Evolutionary conservation across 64 coral and sea anemone genomes (phyloP), one percentile per base, ranked within the genome.

Genomic region (Montipora efflorescens): DNA sequence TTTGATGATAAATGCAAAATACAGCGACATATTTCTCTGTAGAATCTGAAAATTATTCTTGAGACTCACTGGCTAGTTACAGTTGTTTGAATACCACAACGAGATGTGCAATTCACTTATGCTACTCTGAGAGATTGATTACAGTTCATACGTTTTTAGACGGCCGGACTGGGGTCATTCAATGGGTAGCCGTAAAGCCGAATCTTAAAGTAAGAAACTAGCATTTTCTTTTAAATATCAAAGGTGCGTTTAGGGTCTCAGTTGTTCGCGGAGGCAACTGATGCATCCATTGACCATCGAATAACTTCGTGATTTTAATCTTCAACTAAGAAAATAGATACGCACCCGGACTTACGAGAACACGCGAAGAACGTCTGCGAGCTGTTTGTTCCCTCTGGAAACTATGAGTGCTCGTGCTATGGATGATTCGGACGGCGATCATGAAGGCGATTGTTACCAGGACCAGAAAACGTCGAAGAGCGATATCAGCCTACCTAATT

Each of bases 321-420:
- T 12, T 15, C 8, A 11, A 11, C 23, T 22, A 23, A 14, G 11
- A 49, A 28, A 19, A 76, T 47, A 71, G 49, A 49, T 86, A 86
- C 82, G 66, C 82, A 86, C 82, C 82, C n/a, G 82, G 82, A 86
- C 19, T 86, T 46, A 70, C 7, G 19, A 86, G 66, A 49, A 86
- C 82, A 21, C 82, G 82, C 62, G 82, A 86, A 86, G 19, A 70
- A 21, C 82, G 82, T 14, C 44, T 48, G 45, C 19, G 82, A 5
- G 45, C 15, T 71, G 48, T 5, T 49, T 21, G 16, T 5, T 48
- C 76, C 43, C 44, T 14, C 0, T 45, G 10, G 45, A 86, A 50
- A 69, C 19, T 49, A 50, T 70, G 82, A 50, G 43, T 69, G 16
- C 81, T 68, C 46, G 81, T 59, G 23, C 61, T 69, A 45, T 47